phyloP scores from a whole-genome alignment of 2,888 invertebrate species.

The Trissolcus brochymenae region DNA sequence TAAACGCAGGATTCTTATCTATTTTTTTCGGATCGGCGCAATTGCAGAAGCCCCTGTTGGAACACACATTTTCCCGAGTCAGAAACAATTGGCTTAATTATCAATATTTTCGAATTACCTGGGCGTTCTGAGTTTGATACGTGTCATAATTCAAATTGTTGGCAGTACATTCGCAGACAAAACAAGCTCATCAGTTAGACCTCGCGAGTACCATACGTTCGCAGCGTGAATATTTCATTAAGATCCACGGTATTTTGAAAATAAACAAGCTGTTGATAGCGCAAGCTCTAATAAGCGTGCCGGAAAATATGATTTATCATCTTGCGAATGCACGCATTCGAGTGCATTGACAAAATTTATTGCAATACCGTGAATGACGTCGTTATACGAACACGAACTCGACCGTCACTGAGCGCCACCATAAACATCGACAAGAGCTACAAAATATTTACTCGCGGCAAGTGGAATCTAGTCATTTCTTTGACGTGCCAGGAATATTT shows the following conservation, averaged over 20 bases:
- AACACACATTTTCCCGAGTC: slow-evolving; percentile 3
- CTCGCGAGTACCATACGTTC: slow-evolving; percentile 26
- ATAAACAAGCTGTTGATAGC: slow-evolving; percentile 53
- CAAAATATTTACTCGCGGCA: slow-evolving; percentile 32
- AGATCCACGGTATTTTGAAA: slow-evolving; percentile 48
- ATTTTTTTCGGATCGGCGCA: too few relatives aligned
- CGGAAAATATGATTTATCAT: slow-evolving; percentile 55
- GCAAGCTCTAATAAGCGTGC: slow-evolving; percentile 50
- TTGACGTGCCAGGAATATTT: slow-evolving; percentile 10
- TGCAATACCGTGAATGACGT: slow-evolving; percentile 42
- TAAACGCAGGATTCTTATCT: too few relatives aligned
- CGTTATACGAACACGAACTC: slow-evolving; percentile 40
- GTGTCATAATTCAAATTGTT: slow-evolving; percentile 33
- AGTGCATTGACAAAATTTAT: slow-evolving; percentile 57
- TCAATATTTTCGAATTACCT: slow-evolving; percentile 40
- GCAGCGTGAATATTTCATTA: slow-evolving; percentile 54
- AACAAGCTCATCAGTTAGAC: slow-evolving; percentile 46
- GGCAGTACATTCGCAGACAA: slow-evolving; percentile 50
- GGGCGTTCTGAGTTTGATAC: slow-evolving; percentile 25
- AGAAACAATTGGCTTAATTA: slow-evolving; percentile 39
- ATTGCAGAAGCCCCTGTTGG: too few relatives aligned
- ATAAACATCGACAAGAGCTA: slow-evolving; percentile 16
- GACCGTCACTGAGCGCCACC: slow-evolving; percentile 8
- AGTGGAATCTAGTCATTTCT: slow-evolving; percentile 30
- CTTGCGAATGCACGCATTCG: slow-evolving; percentile 48